Base-by-base conservation (phyloP, 64 coral and sea anemone genomes). In the Stylophora pistillata region DNA sequence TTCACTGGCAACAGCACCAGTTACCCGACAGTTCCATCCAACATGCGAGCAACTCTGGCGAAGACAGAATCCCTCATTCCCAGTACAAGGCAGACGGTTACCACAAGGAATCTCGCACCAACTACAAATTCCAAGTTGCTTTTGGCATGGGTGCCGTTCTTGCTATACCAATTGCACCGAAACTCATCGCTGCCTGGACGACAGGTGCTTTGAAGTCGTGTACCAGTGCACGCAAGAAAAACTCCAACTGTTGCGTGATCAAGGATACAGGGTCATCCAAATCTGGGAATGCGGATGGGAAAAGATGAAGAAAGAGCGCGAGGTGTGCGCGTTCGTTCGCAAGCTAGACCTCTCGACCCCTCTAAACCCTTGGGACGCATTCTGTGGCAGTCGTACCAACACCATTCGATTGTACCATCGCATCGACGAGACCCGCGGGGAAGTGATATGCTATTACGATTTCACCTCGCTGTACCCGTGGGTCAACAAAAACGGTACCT, bases 311-410 rank as follows among this genome's bases (percentile, higher is more conserved):
- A 34, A 62, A 6, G 30, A 13, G 0, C 2, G 25, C 1, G 15
- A 9, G 10, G 17, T 78, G 7, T 41, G 2, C 17, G 41, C 20
- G 0, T 87, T 74, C 47, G 26, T 87, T 41, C 15, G 20, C 15
- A 15, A 26, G 6, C 7, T 55, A 4, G 9, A 15, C 53, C 0
- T 77, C 28, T 27, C 58, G 2, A 0, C 4, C 0, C 88, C 88
- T 0, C 27, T 90, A 1, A 17, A 73, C 10, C 75, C 78, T 5
- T 13, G 88, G 0, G 77, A 90, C 5, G 88, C 60, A 0, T 56
- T 82, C n/a, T 90, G 41, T 20, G 88, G 88, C 1, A 78, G 88
- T 6, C 53, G 77, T 0, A 90, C 88, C 16, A 89, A 89, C 28
- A 60, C 87, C 14, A 27, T 89, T 18, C 60, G 78, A 60, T 29